phyloP scores from a whole-genome alignment of 2,113 vertebrate species.

The Lepus timidus region DNA sequence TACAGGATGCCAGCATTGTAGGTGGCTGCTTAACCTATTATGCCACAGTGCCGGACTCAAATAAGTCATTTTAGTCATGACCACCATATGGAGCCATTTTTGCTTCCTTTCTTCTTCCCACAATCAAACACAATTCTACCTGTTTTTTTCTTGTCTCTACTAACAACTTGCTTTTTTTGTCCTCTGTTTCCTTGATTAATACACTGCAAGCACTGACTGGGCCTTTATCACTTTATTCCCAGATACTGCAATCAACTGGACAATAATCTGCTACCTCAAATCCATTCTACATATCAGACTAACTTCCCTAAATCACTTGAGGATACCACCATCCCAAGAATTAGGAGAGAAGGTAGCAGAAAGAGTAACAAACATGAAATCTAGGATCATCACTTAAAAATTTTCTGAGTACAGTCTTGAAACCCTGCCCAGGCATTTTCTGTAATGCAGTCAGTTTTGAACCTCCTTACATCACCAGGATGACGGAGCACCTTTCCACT shows the following conservation, averaged over 20 bases:
- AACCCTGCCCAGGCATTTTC: neutral
- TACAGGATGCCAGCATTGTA: too few relatives aligned
- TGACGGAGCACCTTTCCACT: neutral
- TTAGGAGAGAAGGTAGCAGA: neutral
- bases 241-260: neutral
- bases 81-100: neutral
- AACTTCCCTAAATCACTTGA: neutral
- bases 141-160: neutral
- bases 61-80: neutral
- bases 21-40: too few relatives aligned
- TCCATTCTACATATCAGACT: neutral
- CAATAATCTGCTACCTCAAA: neutral
- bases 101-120: neutral
- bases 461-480: neutral
- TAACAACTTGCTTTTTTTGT: neutral
- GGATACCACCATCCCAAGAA: neutral
- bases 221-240: slow-evolving; percentile 5
- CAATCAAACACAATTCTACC: neutral
- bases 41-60: too few relatives aligned
- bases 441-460: neutral
- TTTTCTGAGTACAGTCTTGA: neutral
- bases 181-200: neutral
- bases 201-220: neutral
- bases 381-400: neutral
- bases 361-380: neutral